A percentile compares a stretch with the other conserved stretches of the same genome.
Evolutionary conservation across 1,140 invertebrate species (phyloP).

Genomic region (Apocrypta bakeri): DNA sequence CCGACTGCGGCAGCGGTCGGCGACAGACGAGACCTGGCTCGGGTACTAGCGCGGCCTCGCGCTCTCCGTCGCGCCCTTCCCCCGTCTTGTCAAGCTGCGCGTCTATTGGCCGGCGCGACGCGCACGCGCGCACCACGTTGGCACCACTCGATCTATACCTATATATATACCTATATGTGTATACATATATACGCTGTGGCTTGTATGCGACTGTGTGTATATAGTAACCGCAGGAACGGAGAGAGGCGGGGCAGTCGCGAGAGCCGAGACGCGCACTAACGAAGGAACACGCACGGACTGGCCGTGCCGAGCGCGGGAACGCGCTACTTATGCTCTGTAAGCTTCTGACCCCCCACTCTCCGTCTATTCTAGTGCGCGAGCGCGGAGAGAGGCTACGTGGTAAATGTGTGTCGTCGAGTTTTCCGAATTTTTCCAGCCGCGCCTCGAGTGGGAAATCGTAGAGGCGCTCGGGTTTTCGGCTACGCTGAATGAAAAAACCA

Average conservation of each 20-base stretch:
- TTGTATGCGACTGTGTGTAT: too few species aligned
- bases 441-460: background rate
- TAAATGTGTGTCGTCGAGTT: slow-evolving; percentile 8
- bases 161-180: background rate
- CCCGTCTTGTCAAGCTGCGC: background rate
- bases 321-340: slow-evolving; percentile 62
- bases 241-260: background rate
- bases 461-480: background rate
- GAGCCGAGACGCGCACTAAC: background rate
- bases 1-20: slow-evolving; percentile 35
- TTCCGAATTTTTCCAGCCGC: slow-evolving; percentile 29
- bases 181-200: too few species aligned
- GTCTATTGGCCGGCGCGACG: slow-evolving; percentile 9
- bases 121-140: slow-evolving; percentile 32
- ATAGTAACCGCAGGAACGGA: background rate
- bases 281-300: slow-evolving; percentile 62
- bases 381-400: slow-evolving; percentile 34
- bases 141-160: background rate
- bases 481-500: background rate
- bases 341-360: background rate
- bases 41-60: slow-evolving; percentile 47
- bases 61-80: slow-evolving; percentile 39
- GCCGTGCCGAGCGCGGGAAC: slow-evolving; percentile 59
- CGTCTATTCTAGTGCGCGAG: background rate
- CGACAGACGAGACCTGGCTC: slow-evolving; percentile 43